These are phyloP conservation scores for Bathynomus jamesi DNA, from an alignment of 1,140 invertebrate genomes.

Conservation along the genomic window DNA sequence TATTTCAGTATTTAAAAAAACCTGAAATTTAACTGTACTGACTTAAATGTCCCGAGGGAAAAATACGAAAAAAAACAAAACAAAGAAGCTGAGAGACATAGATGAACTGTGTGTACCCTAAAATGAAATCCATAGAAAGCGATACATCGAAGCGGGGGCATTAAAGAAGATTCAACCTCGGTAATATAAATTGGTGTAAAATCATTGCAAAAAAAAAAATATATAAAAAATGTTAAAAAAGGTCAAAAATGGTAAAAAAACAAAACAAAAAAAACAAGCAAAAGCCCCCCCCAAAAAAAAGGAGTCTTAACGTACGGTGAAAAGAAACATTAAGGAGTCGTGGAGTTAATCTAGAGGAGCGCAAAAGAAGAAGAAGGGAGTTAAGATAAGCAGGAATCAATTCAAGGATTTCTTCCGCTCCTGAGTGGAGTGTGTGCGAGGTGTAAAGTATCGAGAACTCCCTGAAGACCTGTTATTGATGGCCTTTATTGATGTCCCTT, in stretches of 20 bases:
- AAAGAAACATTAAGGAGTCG: neutral
- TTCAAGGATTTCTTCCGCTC: neutral
- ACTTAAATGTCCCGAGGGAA: too few species aligned
- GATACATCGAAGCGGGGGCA: too few species aligned
- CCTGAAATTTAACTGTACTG: too few species aligned
- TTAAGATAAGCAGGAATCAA: conserved; percentile 1
- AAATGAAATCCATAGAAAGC: too few species aligned
- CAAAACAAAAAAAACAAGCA: neutral
- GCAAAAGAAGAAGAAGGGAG: neutral
- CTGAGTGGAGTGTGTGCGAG: neutral
- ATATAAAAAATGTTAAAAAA: too few species aligned
- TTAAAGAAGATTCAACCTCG: too few species aligned
- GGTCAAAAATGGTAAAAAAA: neutral
- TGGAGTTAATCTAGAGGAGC: neutral
- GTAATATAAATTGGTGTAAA: too few species aligned
- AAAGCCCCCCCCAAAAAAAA: neutral
- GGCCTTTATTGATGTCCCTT: neutral
- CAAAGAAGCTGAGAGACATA: too few species aligned
- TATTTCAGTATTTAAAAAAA: too few species aligned
- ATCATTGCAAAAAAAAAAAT: too few species aligned
- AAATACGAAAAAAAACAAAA: too few species aligned
- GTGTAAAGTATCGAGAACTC: neutral
- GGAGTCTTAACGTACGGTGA: neutral
- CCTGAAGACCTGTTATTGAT: neutral
- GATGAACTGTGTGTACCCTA: too few species aligned